Evolutionary conservation across 2,888 invertebrate species (phyloP), one percentile per base, ranked within the genome.

Genomic region (Homarus gammarus): DNA sequence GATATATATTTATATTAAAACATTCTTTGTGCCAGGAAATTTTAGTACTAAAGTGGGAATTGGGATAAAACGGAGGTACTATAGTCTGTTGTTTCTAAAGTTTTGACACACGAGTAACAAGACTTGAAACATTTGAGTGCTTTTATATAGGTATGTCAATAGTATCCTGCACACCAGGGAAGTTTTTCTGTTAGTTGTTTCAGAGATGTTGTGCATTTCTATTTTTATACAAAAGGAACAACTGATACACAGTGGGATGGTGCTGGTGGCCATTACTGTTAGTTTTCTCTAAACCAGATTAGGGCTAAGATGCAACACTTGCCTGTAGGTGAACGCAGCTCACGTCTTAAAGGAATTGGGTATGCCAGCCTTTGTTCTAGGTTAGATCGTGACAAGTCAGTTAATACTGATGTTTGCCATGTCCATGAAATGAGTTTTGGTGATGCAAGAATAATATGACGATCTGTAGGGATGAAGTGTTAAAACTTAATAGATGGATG

Each of bases 141-240:
- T 44, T 83, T 83, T 44, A 83, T 79, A 83, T 33, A 77, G 36
- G 27, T 68, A 61, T 83, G 82, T 44, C 38, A 33, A 40, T 68
- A 83, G 70, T 68, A 68, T 31, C 68, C 68, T 84, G 77, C 84
- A 75, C 61, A 40, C 84, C 61, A 61, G 84, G 56, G 64, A 78
- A 78, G 40, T n/a, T 77, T 44, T 86, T 68, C 49, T 81, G 64
- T 56, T 73, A 36, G 87, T 72, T 64, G 72, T 72, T 73, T 81
- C 72, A 75, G 75, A 84, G 73, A 75, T 83, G 87, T 83, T 61
- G 87, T 83, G 87, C 83, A 84, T 89, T 89, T 89, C 61, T 89
- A 89, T 89, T 89, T 89, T 89, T 89, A 84, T 89, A 89, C 88
- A 64, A 83, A 56, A 78, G 72, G 64, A 70, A 77, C 88, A 83